These are phyloP conservation scores for Oeneis ivallda DNA, from an alignment of 2,888 invertebrate genomes.

Conservation along the genomic window DNA sequence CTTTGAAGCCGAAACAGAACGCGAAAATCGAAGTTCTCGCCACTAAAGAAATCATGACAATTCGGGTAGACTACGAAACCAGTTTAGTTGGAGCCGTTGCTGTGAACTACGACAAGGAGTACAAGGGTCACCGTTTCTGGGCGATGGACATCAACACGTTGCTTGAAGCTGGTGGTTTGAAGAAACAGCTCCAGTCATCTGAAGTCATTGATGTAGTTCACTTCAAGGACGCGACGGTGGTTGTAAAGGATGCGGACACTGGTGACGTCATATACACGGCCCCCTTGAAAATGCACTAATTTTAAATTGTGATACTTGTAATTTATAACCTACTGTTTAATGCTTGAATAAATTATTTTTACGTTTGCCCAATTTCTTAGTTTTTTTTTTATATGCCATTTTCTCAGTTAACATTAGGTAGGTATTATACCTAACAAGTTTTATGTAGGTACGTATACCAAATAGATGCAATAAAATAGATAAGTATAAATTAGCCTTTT, in stretches of 20 bases:
- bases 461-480: too few species aligned
- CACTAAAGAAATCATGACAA: constrained; percentile 42
- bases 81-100: constrained; percentile 47
- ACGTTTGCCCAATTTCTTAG: neutral
- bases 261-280: constrained; percentile 17
- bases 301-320: neutral
- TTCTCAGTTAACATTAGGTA: too few species aligned
- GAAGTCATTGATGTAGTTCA: constrained; percentile 49
- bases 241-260: constrained; percentile 23
- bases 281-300: constrained; percentile 17
- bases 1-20: constrained; percentile 46
- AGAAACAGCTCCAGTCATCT: constrained; percentile 26
- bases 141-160: constrained; percentile 45
- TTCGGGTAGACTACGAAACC: constrained; percentile 50
- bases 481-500: too few species aligned
- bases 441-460: too few species aligned
- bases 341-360: constrained; percentile 10
- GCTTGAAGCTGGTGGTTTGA: constrained; percentile 40
- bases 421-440: too few species aligned
- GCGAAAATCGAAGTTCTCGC: constrained; percentile 46
- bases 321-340: neutral
- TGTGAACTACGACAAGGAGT: constrained; percentile 44
- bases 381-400: neutral
- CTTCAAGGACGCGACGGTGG: constrained; percentile 43
- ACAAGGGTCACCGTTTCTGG: constrained; percentile 54